These are phyloP conservation scores for Megalopta genalis DNA, from an alignment of 1,140 invertebrate species.

Conservation along the genomic window DNA sequence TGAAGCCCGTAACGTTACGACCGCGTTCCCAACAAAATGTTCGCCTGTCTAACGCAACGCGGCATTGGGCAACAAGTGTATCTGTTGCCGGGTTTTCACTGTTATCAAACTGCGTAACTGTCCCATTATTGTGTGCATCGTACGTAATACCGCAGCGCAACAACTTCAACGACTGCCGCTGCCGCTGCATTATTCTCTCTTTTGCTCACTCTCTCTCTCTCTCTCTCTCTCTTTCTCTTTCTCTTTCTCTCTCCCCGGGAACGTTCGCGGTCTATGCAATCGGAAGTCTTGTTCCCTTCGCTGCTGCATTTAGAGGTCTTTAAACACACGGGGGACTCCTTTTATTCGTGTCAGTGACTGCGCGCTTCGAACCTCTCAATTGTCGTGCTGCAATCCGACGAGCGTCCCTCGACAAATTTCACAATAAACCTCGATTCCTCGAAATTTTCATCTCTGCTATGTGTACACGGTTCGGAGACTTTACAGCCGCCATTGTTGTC, in stretches of 20 bases:
- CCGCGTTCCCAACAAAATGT: background rate
- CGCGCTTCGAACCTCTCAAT: background rate
- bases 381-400: too few species aligned
- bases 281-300: background rate
- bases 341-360: background rate
- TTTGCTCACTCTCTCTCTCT: background rate
- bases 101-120: slow-evolving; percentile 5
- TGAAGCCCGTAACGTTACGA: background rate
- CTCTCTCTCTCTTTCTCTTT: too few species aligned
- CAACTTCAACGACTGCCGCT: background rate
- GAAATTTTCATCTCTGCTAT: too few species aligned
- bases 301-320: background rate
- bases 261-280: background rate
- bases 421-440: too few species aligned
- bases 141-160: background rate
- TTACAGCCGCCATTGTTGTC: too few species aligned
- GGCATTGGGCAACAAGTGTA: background rate
- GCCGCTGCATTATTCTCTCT: background rate
- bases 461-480: too few species aligned
- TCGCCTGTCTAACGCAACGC: background rate
- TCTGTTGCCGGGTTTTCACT: slow-evolving; percentile 2
- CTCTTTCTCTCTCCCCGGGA: background rate
- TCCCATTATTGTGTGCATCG: slow-evolving; percentile 2
- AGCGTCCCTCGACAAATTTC: too few species aligned
- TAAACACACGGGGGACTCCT: background rate